phyloP scores from a whole-genome alignment of 1,140 invertebrate species.

The Ceratoteleas bidentatus region DNA sequence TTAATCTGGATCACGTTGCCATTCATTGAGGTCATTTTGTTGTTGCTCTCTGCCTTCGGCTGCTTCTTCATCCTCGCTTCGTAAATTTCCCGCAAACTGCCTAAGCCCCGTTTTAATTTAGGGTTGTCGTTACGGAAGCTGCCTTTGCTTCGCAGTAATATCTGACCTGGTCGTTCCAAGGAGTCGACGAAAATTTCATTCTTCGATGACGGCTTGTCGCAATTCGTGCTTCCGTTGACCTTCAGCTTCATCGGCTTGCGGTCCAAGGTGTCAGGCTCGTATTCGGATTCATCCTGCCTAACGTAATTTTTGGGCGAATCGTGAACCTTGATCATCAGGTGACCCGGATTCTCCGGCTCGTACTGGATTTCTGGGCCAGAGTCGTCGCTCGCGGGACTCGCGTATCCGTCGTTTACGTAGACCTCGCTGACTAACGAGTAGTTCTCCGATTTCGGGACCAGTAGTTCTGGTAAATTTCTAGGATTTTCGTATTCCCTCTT shows the following conservation, averaged over 20 bases:
- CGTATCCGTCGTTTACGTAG: conserved; percentile 89
- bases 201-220: conserved; percentile 72
- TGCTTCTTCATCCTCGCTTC: conserved; percentile 81
- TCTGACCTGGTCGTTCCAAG: conserved; percentile 83
- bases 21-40: conserved; percentile 27
- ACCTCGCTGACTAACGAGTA: conserved; percentile 89
- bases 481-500: conserved; percentile 80
- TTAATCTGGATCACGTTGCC: conserved; percentile 53
- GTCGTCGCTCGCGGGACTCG: conserved; percentile 85
- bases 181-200: conserved; percentile 82
- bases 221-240: conserved; percentile 74
- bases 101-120: conserved; percentile 81
- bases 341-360: conserved; percentile 85
- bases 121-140: conserved; percentile 81
- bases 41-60: conserved; percentile 50
- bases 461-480: conserved; percentile 81
- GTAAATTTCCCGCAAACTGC: conserved; percentile 87
- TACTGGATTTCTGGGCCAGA: conserved; percentile 83
- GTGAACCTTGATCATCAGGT: conserved; percentile 89
- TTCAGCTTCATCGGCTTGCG: conserved; percentile 87
- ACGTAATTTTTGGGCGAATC: conserved; percentile 87
- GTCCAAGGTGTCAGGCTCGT: conserved; percentile 92
- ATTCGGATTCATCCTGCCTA: conserved; percentile 87
- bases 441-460: conserved; percentile 79
- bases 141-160: conserved; percentile 82